phyloP scores from a whole-genome alignment of 2,888 invertebrate species.

The Caenorhabditis drosophilae region DNA sequence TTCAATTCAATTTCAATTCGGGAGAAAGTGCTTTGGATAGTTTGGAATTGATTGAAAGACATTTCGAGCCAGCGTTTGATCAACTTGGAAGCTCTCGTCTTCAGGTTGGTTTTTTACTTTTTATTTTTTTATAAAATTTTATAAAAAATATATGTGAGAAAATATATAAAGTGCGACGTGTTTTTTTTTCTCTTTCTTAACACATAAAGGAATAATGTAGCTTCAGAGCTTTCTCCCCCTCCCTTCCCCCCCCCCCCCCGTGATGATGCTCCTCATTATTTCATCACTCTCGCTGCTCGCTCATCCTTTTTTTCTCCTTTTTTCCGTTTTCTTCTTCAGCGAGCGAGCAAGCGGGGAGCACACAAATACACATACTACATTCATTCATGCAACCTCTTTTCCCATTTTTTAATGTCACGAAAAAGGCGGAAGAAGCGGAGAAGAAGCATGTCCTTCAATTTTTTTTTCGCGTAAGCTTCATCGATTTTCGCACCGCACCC shows the following conservation, averaged over 20 bases:
- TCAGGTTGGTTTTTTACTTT: slow-evolving; percentile 36
- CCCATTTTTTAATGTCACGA: background rate
- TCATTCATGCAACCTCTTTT: background rate
- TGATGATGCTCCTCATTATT: too few relatives aligned
- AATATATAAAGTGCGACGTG: too few relatives aligned
- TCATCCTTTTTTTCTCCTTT: too few relatives aligned
- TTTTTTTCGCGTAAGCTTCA: background rate
- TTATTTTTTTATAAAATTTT: too few relatives aligned
- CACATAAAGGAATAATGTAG: too few relatives aligned
- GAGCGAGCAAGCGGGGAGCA: too few relatives aligned
- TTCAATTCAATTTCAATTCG: slow-evolving; percentile 35
- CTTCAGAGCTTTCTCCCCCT: too few relatives aligned
- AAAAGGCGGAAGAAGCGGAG: background rate
- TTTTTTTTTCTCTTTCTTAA: too few relatives aligned
- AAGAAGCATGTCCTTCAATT: background rate
- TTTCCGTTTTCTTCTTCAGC: too few relatives aligned
- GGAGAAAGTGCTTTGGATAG: slow-evolving; percentile 38
- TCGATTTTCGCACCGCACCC: background rate
- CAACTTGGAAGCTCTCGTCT: slow-evolving; percentile 56
- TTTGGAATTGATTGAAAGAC: slow-evolving; percentile 48
- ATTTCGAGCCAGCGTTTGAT: slow-evolving; percentile 65
- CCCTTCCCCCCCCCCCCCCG: too few relatives aligned
- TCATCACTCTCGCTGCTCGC: too few relatives aligned
- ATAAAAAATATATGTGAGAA: background rate
- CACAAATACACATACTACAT: background rate